Conservation (phyloP, 2,888 invertebrate genomes). For the Pseudanteris insignis region DNA sequence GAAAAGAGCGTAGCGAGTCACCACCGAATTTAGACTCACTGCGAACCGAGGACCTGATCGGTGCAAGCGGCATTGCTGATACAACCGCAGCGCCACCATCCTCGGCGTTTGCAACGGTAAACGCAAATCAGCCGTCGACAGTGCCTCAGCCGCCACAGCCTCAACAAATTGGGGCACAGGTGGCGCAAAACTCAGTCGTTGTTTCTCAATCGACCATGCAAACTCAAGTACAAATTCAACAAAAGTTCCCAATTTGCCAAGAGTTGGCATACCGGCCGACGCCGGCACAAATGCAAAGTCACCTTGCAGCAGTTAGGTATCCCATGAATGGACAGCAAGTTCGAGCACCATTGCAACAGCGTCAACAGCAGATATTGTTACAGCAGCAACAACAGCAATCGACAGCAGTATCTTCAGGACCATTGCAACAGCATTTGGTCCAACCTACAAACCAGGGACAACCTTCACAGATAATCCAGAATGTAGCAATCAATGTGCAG, state of each 20-base stretch:
- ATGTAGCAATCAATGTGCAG: constrained; percentile 55
- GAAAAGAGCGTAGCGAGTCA: constrained; percentile 62
- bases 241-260: constrained; percentile 62
- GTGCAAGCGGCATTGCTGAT: constrained; percentile 50
- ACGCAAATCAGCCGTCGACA: constrained; percentile 58
- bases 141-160: constrained; percentile 55
- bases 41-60: constrained; percentile 61
- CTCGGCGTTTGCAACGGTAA: constrained; percentile 62
- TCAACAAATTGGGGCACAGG: constrained; percentile 43
- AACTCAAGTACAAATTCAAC: constrained; percentile 62
- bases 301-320: constrained; percentile 57
- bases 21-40: constrained; percentile 62
- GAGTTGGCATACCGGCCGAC: constrained; percentile 58
- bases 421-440: no score
- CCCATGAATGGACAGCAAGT: constrained; percentile 62
- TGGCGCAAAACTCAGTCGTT: constrained; percentile 40
- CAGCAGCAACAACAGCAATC: constrained; percentile 57
- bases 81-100: constrained; percentile 47
- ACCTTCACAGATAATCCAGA: constrained; percentile 49
- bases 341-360: constrained; percentile 47
- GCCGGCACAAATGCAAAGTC: constrained; percentile 51
- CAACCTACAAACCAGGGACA: constrained; percentile 44
- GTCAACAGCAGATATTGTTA: constrained; percentile 52
- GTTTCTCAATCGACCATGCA: constrained; percentile 49
- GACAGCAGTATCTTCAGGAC: constrained; percentile 45